phyloP scores from a whole-genome alignment of 1,140 invertebrate genomes.

The Sitophilus oryzae region DNA sequence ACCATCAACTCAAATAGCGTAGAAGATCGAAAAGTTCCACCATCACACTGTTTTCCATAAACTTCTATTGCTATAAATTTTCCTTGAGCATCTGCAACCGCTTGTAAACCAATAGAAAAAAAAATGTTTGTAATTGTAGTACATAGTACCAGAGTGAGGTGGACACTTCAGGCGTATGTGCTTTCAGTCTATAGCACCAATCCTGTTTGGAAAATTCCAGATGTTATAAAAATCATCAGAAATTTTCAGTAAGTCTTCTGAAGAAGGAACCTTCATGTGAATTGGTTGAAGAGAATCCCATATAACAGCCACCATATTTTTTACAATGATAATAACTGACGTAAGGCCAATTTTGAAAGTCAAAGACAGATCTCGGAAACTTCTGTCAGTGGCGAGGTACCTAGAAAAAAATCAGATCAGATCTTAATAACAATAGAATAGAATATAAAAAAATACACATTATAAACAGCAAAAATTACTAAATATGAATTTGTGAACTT shows the following conservation, averaged over 20 bases:
- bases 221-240: conserved; percentile 30
- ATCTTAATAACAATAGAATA: conserved; percentile 8
- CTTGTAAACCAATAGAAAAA: conserved; percentile 45
- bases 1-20: too few species aligned
- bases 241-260: conserved; percentile 35
- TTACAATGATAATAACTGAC: conserved; percentile 34
- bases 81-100: too few species aligned
- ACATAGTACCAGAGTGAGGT: conserved; percentile 38
- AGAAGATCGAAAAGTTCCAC: too few species aligned
- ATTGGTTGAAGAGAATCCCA: conserved; percentile 33
- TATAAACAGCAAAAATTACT: too few species aligned
- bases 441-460: conserved; percentile 7
- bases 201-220: conserved; percentile 43
- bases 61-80: too few species aligned
- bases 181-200: conserved; percentile 46
- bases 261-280: conserved; percentile 29
- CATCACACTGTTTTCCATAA: too few species aligned
- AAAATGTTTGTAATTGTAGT: conserved; percentile 47
- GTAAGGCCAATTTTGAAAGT: conserved; percentile 30
- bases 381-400: conserved; percentile 33
- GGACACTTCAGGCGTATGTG: conserved; percentile 40
- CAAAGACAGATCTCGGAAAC: conserved; percentile 34
- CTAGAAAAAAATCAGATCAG: conserved; percentile 26
- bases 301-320: conserved; percentile 35
- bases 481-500: too few species aligned